These are phyloP conservation scores for Hydriomena furcata DNA, from an alignment of 2,888 invertebrate species.

Conservation along the genomic window DNA sequence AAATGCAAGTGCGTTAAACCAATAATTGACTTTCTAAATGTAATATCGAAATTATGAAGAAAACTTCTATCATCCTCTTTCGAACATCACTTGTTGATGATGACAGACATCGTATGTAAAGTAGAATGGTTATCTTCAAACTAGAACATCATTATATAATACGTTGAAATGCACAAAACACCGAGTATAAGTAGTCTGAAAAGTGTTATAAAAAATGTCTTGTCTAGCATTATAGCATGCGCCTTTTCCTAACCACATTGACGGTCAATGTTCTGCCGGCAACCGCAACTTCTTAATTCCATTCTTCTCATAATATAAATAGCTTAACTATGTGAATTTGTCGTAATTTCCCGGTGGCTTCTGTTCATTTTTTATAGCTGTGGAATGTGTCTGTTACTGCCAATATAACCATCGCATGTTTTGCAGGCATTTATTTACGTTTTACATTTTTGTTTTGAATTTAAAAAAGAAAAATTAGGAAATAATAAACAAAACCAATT, in stretches of 20 bases:
- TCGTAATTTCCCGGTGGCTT: slow-evolving; percentile 37
- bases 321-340: slow-evolving; percentile 44
- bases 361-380: slow-evolving; percentile 11
- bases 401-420: neutral
- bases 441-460: neutral
- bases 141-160: neutral
- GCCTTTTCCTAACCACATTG: slow-evolving; percentile 41
- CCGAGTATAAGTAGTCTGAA: neutral
- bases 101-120: no score
- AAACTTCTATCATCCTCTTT: no score
- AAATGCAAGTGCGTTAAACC: no score
- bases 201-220: neutral
- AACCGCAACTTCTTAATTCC: slow-evolving; percentile 54
- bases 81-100: no score
- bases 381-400: slow-evolving; percentile 1
- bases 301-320: slow-evolving; percentile 42
- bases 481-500: slow-evolving; percentile 3
- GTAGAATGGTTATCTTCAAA: no score
- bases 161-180: no score
- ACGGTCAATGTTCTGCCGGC: slow-evolving; percentile 49
- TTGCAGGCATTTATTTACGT: neutral
- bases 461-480: no score
- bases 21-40: no score
- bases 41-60: no score
- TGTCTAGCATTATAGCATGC: slow-evolving; percentile 4